Evolutionary conservation across 2,888 invertebrate species (phyloP), one percentile per base, ranked within the genome.

Genomic region (Spisula solida): DNA sequence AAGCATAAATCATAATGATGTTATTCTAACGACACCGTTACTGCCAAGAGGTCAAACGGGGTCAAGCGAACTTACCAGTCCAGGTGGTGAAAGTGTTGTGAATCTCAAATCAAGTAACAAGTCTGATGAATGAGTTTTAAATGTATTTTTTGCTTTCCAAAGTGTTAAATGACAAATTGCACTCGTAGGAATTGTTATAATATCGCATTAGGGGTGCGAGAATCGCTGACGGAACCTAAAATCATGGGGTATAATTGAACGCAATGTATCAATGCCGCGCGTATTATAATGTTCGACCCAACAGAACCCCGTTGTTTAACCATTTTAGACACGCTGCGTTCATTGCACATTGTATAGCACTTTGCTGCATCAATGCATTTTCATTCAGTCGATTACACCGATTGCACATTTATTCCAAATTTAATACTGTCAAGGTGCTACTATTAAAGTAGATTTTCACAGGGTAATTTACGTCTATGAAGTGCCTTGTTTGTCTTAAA

Each of bases 401-500:
- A 20, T n/a, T 66, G 60, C n/a, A 66, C 25, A 66, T 25, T 66
- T 66, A 51, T 51, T 66, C 5, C 10, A 66, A 25, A 25, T 25
- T 66, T 66, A 25, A n/a, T 66, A 66, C 8, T 12, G 25, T 25
- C 60, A 12, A n/a, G 60, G 60, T 8, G 60, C 60, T 66, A 66
- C 60, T 66, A 51, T 51, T 16, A 66, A 66, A 66, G 25, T 1
- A 66, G 60, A 66, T 10, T 66, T 66, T 66, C n/a, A 66, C 60
- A 10, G 60, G 60, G 60, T 66, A 66, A 0, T 25, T n/a, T n/a
- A 66, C n/a, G 60, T 25, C 10, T 25, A 10, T 66, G 25, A 66
- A 51, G 25, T 66, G 25, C 25, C 12, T 66, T 66, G 87, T 87
- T 79, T 87, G 79, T 79, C 25, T 87, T 41, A 75, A 82, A 82